These are phyloP conservation scores for Drosophila burlai DNA, from an alignment of 1,140 invertebrate genomes.

Conservation along the genomic window DNA sequence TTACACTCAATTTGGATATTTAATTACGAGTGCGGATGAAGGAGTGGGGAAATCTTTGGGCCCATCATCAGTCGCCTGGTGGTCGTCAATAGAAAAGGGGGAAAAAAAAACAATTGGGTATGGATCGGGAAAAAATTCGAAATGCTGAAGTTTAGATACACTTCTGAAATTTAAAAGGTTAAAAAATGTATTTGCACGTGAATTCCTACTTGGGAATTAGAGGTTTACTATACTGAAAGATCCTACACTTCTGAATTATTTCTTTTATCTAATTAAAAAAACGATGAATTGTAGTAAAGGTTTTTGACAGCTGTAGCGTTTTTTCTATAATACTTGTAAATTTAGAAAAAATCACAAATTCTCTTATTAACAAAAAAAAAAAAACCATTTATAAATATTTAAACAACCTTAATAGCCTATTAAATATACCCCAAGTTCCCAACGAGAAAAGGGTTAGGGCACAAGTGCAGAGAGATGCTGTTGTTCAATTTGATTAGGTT, in stretches of 20 bases:
- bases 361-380: no score
- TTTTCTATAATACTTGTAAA: no score
- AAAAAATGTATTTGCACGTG: no score
- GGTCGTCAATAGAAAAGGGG: constrained; percentile 41
- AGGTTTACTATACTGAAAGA: not conserved
- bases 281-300: no score
- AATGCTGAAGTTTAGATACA: constrained; percentile 11
- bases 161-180: not conserved
- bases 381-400: no score
- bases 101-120: no score
- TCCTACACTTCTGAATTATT: not conserved
- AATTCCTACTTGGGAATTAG: not conserved
- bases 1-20: constrained; percentile 71
- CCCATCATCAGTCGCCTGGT: constrained; percentile 30
- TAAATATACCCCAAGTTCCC: constrained; percentile 11
- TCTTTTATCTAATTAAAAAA: not conserved
- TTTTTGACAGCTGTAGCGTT: no score
- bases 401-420: not conserved
- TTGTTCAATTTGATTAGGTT: constrained; percentile 76
- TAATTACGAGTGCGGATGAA: constrained; percentile 51
- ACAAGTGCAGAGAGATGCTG: constrained; percentile 30
- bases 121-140: not conserved
- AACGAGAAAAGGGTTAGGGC: constrained; percentile 19
- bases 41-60: not conserved
- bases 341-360: no score